Evolutionary conservation across 2,113 vertebrate genomes (phyloP), one percentile per base, ranked within the genome.

Genomic region (Neopipo cinnamomea): DNA sequence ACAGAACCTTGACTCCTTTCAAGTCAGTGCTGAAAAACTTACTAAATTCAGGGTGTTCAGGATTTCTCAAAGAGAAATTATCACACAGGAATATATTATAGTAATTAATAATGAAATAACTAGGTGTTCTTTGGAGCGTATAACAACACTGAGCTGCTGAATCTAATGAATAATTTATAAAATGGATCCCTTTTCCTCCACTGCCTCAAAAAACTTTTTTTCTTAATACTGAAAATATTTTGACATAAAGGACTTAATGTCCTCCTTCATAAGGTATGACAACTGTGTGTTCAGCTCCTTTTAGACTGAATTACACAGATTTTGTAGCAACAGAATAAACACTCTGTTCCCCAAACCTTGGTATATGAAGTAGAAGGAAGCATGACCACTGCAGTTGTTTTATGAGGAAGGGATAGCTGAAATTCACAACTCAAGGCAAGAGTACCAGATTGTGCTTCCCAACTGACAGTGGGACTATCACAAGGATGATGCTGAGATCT

Each of bases 331-430:
- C 6, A 42, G 15, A 77, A 63, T 58, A 58, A 80, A 41, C 27
- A 14, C 0, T 42, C 10, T 85, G 10, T 62, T 62, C 15, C 55
- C 0, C 46, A 20, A 74, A 42, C 4, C 3, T 14, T 20, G 1
- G 2, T 55, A 5, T 37, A n/a, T 24, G 7, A 68, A 44, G 25
- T 68, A 77, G 15, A 39, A 58, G 31, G 4, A 84, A 3, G 2
- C 10, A 67, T 14, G 14, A 9, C 6, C 18, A n/a, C 30, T 42
- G 27, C 11, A 7, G 66, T 84, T 66, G 1, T 62, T 89, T 66
- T 39, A 25, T 10, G 17, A 62, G 17, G 11, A 89, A 52, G n/a
- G 5, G 3, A 3, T 67, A 61, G 4, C 3, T 70, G n/a, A 80
- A 9, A 25, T 35, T 77, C 22, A 11, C 11, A 65, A 23, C 6